These are phyloP conservation scores for Rhinella marina DNA, from an alignment of 2,797 vertebrate genomes.

Conservation along the genomic window DNA sequence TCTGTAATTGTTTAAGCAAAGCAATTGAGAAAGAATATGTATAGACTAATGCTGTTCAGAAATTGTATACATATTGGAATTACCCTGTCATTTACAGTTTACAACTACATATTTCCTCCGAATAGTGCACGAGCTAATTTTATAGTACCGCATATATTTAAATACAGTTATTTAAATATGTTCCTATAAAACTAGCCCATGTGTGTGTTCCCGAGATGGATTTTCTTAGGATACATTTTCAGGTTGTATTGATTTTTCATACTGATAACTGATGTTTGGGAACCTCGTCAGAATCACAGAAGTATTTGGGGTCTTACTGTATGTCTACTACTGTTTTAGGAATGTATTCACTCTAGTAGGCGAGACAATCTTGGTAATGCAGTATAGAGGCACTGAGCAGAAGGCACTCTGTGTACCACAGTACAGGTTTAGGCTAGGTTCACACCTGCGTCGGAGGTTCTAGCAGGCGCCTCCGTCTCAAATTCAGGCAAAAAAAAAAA, in stretches of 20 bases:
- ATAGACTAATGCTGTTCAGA: conserved; percentile 39
- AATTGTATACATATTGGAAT: conserved; percentile 37
- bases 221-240: neutral
- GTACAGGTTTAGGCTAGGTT: too few relatives aligned
- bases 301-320: neutral
- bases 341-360: neutral
- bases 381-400: neutral
- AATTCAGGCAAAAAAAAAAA: too few relatives aligned
- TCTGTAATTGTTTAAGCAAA: conserved; percentile 59
- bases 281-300: neutral
- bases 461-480: too few relatives aligned
- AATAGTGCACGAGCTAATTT: neutral
- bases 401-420: too few relatives aligned
- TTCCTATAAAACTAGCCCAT: neutral
- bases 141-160: neutral
- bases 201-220: neutral
- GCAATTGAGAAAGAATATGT: conserved; percentile 36
- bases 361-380: neutral
- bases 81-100: conserved; percentile 34
- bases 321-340: too few relatives aligned
- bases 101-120: neutral
- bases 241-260: neutral
- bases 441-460: too few relatives aligned
- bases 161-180: neutral
- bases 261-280: neutral